Percentiles rank a stretch among this genome's conserved stretches.
Conservation (phyloP, 2,888 invertebrate species). For the Netelia inedita region DNA sequence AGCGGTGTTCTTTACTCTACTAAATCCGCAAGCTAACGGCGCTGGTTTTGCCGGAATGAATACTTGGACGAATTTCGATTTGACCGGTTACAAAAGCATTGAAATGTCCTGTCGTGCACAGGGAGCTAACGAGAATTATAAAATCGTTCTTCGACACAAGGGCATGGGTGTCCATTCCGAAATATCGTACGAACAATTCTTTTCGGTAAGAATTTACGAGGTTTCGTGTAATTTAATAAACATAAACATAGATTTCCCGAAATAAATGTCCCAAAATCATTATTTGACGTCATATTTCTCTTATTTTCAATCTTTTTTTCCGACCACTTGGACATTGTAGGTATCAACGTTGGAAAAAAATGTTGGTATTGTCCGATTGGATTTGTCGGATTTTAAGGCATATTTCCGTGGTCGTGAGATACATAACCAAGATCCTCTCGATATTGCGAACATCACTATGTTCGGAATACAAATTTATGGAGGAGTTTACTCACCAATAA, state of each 20-base stretch:
- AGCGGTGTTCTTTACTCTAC: conserved; percentile 88
- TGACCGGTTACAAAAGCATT: conserved; percentile 86
- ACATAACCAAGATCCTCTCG: conserved; percentile 87
- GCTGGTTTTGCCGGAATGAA: conserved; percentile 89
- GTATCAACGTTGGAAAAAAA: conserved; percentile 85
- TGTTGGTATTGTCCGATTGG: conserved; percentile 86
- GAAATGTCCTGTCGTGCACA: conserved; percentile 87
- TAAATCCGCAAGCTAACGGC: conserved; percentile 89
- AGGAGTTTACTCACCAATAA: conserved; percentile 88
- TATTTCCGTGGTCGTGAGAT: conserved; percentile 88
- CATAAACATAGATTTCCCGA: no score
- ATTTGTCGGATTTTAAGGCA: conserved; percentile 87
- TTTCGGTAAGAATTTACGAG: conserved; percentile 75
- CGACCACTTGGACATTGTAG: conserved; percentile 79
- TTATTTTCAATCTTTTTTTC: neutral
- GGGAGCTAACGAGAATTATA: conserved; percentile 87
- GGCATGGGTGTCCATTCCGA: conserved; percentile 87
- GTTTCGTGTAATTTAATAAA: no score
- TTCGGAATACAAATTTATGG: conserved; percentile 89
- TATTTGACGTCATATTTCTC: neutral
- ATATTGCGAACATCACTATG: conserved; percentile 87
- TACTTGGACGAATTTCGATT: conserved; percentile 85
- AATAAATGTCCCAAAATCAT: neutral
- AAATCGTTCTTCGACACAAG: conserved; percentile 88
- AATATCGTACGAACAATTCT: conserved; percentile 88